Evolutionary conservation across 1,140 invertebrate species (phyloP), one percentile per base, ranked within the genome.

Genomic region (Musca domestica): DNA sequence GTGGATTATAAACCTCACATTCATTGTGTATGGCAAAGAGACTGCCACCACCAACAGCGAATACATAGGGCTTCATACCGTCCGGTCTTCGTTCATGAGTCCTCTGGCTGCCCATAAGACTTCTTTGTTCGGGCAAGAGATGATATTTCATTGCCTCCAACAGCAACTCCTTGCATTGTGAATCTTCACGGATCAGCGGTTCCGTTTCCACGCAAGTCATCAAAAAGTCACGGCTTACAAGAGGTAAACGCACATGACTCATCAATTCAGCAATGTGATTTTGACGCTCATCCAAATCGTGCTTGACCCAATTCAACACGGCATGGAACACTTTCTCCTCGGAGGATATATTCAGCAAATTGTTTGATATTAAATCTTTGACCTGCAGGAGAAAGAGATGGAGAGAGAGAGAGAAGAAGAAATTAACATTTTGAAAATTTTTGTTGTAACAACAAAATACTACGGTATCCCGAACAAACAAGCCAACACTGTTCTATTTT

Each of bases 1-100:
- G 78, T 7, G 88, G 88, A 81, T 89, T 89, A 76, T 90, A 91
- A 22, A 87, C 87, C 76, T 91, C 89, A 72, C 89, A 90, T 76
- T 91, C 89, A 70, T 86, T 87, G 80, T 91, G 89, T 61, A 90
- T 90, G 27, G 89, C 88, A 75, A 91, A 91, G 12, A 91, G 77
- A 46, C 88, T 89, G 58, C 89, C 89, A 17, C 89, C 89, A 68
- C 89, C 88, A 34, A 90, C 84, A 19, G 89, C 88, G 73, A 90
- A 90, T 2, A 91, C 74, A 71, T 90, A 90, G 0, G 88, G 86
- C 71, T 86, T 83, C 72, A 89, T 86, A 58, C 88, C 89, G 51
- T 90, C 88, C 1, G 89, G 89, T 30, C 85, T 85, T 3, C 89
- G 76, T 71, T 89, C 87, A 58, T 84, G 80, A 0, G 89, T 91